These are phyloP conservation scores for Panthera tigris DNA, from an alignment of 2,113 vertebrate species.

Conservation along the genomic window DNA sequence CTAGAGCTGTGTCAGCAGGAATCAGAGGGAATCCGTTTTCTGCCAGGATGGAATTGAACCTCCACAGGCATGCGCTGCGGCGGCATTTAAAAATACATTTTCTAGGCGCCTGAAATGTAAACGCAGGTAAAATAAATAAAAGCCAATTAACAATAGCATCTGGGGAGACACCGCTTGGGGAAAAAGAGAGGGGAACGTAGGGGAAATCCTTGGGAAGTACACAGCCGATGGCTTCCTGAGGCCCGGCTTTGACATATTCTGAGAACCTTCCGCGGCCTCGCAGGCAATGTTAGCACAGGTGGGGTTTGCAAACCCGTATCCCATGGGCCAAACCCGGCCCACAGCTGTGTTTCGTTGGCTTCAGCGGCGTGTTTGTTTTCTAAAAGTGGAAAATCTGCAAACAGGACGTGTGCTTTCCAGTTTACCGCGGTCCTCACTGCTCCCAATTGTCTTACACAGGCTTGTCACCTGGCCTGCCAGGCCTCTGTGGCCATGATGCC, in stretches of 20 bases:
- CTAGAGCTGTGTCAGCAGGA: background rate
- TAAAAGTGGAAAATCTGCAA: background rate
- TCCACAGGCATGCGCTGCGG: background rate
- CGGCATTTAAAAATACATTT: background rate
- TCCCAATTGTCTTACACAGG: background rate
- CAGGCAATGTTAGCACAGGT: background rate
- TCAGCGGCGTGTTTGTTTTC: background rate
- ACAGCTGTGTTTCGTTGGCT: constrained; percentile 46
- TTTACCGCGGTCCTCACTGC: background rate
- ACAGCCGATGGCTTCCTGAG: background rate
- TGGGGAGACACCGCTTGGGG: background rate
- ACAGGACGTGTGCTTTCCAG: background rate
- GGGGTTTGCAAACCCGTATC: background rate
- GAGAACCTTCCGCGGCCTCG: background rate
- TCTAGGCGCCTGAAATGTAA: background rate
- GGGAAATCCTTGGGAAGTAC: background rate
- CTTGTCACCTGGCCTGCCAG: background rate
- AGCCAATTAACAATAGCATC: background rate
- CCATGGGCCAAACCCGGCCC: background rate
- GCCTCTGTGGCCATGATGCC: background rate
- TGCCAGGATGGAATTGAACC: constrained; percentile 2
- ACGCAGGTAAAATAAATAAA: constrained; percentile 38
- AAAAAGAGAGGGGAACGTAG: background rate
- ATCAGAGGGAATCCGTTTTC: background rate
- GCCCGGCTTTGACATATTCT: background rate